Conservation (phyloP, 2,888 invertebrate genomes). For the Silvanus unidentatus region DNA sequence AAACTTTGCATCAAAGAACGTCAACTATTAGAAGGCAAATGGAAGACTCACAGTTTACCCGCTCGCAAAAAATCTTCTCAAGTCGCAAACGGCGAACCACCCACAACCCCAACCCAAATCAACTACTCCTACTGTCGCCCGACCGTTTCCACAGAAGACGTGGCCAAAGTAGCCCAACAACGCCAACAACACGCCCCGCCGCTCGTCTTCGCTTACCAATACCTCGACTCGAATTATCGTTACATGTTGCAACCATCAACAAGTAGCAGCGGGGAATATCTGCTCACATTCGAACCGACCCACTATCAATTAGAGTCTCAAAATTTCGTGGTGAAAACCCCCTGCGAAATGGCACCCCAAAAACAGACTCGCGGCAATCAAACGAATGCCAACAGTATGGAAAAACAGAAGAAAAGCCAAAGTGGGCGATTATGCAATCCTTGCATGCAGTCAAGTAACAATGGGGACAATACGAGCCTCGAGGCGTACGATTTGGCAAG, state of each 20-base stretch:
- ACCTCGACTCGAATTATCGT: slow-evolving; percentile 66
- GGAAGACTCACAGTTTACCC: slow-evolving; percentile 85
- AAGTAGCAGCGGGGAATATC: slow-evolving; percentile 63
- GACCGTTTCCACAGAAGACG: slow-evolving; percentile 77
- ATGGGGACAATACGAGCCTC: slow-evolving; percentile 69
- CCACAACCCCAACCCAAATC: slow-evolving; percentile 51
- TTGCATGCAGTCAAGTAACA: slow-evolving; percentile 57
- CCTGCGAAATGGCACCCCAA: slow-evolving; percentile 44
- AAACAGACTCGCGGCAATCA: slow-evolving; percentile 34
- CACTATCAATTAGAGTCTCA: slow-evolving; percentile 59
- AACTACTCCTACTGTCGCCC: slow-evolving; percentile 58
- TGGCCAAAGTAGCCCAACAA: slow-evolving; percentile 47
- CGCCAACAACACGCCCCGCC: slow-evolving; percentile 37
- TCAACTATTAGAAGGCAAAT: slow-evolving; percentile 76
- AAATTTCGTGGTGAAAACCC: slow-evolving; percentile 61
- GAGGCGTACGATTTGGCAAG: slow-evolving; percentile 84
- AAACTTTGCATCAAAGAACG: slow-evolving; percentile 74
- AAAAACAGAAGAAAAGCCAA: slow-evolving; percentile 31
- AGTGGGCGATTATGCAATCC: slow-evolving; percentile 63
- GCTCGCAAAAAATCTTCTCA: slow-evolving; percentile 71
- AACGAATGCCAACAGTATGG: slow-evolving; percentile 23
- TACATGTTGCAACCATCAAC: slow-evolving; percentile 57
- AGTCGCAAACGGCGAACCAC: slow-evolving; percentile 44
- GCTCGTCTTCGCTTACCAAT: slow-evolving; percentile 48
- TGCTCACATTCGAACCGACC: slow-evolving; percentile 65